Conservation (phyloP, 2,113 vertebrate genomes). For the Limnothrissa miodon region DNA sequence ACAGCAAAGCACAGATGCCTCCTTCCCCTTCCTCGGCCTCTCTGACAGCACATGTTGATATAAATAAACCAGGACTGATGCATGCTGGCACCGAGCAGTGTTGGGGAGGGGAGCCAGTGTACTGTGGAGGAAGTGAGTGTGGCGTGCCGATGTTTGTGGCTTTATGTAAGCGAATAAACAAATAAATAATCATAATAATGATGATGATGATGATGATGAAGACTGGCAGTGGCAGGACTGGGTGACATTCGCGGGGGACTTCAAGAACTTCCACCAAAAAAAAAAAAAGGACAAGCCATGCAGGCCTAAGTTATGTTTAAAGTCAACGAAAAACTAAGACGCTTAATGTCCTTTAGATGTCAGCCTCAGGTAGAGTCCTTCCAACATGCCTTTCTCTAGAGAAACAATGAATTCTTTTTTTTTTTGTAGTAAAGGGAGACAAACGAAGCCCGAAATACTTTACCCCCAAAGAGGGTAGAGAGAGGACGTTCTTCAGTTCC, state of each 20-base stretch:
- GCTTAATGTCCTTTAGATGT: background rate
- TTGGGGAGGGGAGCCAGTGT: background rate
- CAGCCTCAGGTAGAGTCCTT: slow-evolving; percentile 5
- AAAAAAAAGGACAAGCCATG: background rate
- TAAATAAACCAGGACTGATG: background rate
- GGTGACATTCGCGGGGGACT: background rate
- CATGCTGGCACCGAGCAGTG: background rate
- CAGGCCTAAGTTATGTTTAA: background rate
- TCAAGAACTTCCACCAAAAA: background rate
- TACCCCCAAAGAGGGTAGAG: background rate
- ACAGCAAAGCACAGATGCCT: background rate
- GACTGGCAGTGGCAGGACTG: background rate
- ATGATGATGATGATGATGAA: no score
- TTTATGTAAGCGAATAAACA: background rate
- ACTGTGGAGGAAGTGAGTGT: background rate
- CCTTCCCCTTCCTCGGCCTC: background rate
- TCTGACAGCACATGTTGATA: background rate
- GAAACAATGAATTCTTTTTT: slow-evolving; percentile 50
- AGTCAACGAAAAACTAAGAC: background rate
- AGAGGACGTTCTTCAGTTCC: background rate
- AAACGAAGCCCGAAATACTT: background rate
- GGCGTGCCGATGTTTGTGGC: background rate
- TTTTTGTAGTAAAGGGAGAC: background rate
- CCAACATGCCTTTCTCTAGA: slow-evolving; percentile 24
- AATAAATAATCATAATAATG: background rate